A percentile compares a stretch with the other conserved stretches of the same genome.
Evolutionary conservation across 1,140 invertebrate species (phyloP).

Genomic region (Halesus radiatus): DNA sequence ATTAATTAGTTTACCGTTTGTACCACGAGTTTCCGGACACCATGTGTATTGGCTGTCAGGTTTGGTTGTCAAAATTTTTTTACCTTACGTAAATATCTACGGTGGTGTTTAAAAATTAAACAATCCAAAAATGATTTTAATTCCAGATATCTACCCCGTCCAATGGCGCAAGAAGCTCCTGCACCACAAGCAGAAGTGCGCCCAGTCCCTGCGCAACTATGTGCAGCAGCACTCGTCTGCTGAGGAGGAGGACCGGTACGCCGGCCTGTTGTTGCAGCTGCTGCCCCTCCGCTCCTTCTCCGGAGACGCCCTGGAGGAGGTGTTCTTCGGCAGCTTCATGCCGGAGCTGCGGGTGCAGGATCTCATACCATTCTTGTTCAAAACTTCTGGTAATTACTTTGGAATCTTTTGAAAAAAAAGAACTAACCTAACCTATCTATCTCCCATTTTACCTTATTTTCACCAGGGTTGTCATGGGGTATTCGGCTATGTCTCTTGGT

Average conservation of each 20-base stretch:
- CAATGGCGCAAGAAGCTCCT: conserved; percentile 49
- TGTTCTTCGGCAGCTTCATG: conserved; percentile 93
- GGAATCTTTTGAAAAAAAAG: too few relatives aligned
- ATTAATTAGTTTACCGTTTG: too few relatives aligned
- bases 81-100: too few relatives aligned
- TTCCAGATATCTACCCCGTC: conserved; percentile 51
- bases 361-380: conserved; percentile 91
- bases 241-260: conserved; percentile 54
- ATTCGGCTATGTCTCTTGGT: too few relatives aligned
- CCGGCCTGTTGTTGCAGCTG: conserved; percentile 76
- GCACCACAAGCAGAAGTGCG: conserved; percentile 51
- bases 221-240: conserved; percentile 44
- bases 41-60: too few relatives aligned
- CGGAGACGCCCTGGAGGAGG: conserved; percentile 87
- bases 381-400: conserved; percentile 57
- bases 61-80: too few relatives aligned
- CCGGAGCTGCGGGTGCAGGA: conserved; percentile 94
- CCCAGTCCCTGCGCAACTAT: conserved; percentile 48
- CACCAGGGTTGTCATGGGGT: too few relatives aligned
- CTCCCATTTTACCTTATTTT: too few relatives aligned
- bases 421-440: too few relatives aligned
- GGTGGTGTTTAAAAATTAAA: too few relatives aligned
- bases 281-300: conserved; percentile 84
- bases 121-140: background rate
- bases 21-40: too few relatives aligned